A percentile compares a stretch with the other conserved stretches of the same genome.
Evolutionary conservation across 2,113 vertebrate species (phyloP).

Genomic region (Microtus ochrogaster): DNA sequence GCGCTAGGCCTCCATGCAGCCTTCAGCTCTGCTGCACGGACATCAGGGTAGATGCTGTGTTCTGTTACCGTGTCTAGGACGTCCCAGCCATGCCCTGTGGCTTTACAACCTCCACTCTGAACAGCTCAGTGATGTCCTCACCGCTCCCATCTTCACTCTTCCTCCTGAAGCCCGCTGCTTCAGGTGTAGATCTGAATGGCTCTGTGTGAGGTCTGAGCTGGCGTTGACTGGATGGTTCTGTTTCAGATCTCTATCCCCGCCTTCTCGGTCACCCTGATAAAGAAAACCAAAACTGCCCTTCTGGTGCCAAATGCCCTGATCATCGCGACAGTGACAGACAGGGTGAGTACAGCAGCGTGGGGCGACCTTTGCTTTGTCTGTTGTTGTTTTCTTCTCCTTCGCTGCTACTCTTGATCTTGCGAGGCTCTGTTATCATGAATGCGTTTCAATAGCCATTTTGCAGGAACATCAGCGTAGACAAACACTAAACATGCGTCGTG

Average conservation of each 20-base stretch:
- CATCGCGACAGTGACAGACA: constrained; percentile 91
- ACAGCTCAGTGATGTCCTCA: not conserved
- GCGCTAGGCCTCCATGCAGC: not conserved
- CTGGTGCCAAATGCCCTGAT: constrained; percentile 96
- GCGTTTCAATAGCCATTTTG: constrained; percentile 87
- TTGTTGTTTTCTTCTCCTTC: not conserved
- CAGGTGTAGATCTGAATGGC: not conserved
- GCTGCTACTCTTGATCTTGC: not conserved
- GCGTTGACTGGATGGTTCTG: constrained; percentile 34
- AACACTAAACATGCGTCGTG: constrained; percentile 83
- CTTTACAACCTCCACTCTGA: not conserved
- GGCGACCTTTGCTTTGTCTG: not conserved
- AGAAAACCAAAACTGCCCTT: constrained; percentile 97
- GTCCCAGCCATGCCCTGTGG: not conserved
- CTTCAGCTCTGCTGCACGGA: not conserved
- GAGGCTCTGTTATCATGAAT: not conserved
- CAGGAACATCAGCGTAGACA: constrained; percentile 86
- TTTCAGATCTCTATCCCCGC: constrained; percentile 95
- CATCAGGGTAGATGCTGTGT: not conserved
- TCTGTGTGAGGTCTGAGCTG: not conserved
- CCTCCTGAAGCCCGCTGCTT: not conserved
- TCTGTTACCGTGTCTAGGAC: not conserved
- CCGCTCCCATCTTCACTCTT: not conserved
- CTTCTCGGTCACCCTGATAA: constrained; percentile 92
- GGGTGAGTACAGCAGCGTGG: constrained; percentile 84